A percentile compares a stretch with the other conserved stretches of the same genome.
Conservation (phyloP, 2,797 vertebrate genomes). For the Sciaenops ocellatus region DNA sequence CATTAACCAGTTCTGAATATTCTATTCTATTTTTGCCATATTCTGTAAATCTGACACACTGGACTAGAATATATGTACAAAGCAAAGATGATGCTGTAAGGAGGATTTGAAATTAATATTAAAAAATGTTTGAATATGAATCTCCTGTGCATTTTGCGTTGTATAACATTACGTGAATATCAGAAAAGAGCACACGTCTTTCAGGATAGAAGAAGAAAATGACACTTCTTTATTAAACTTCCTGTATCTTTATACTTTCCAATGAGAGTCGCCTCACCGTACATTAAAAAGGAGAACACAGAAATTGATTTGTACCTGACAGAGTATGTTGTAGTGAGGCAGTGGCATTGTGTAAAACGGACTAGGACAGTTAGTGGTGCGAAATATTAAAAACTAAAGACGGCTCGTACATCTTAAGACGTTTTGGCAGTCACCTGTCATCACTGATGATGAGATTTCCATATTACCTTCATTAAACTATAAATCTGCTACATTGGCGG, state of each 20-base stretch:
- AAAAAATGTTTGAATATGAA: too few relatives aligned
- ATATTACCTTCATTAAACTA: not conserved
- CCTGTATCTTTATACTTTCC: conserved; percentile 20
- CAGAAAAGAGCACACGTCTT: not conserved
- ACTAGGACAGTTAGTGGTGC: conserved; percentile 39
- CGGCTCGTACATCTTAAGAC: not conserved
- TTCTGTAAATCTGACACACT: too few relatives aligned
- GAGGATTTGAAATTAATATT: too few relatives aligned
- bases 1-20: too few relatives aligned
- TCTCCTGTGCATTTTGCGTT: not conserved
- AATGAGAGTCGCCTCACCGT: conserved; percentile 11
- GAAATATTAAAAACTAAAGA: conserved; percentile 10
- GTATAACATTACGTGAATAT: not conserved
- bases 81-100: too few relatives aligned
- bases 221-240: conserved; percentile 54
- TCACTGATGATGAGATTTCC: not conserved
- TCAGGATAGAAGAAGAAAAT: conserved; percentile 9
- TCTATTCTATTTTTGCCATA: too few relatives aligned
- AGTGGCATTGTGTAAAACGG: conserved; percentile 33
- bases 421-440: conserved; percentile 15
- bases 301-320: conserved; percentile 44
- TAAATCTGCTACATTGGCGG: not conserved
- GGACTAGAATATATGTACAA: too few relatives aligned
- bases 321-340: conserved; percentile 34
- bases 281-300: conserved; percentile 39